Base-by-base conservation (phyloP, 2,888 invertebrate species). In the Linyphia triangularis region DNA sequence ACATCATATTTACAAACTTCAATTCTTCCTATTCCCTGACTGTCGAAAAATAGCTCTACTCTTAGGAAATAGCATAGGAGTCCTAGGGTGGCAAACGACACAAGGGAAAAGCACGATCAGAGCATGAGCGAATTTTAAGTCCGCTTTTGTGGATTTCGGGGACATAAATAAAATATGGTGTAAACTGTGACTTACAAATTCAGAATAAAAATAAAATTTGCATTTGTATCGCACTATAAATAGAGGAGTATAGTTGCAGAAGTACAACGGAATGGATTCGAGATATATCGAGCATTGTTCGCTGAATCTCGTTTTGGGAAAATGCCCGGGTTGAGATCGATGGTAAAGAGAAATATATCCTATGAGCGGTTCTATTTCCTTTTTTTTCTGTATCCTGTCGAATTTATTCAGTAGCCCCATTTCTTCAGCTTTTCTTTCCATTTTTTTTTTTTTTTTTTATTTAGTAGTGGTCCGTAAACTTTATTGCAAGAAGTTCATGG, bases 261-360 rank as follows among this genome's bases (percentile, higher is more conserved):
- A 28, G 69, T 22, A 40, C 51, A 72, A 22, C 10, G 13, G 63
- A 63, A 75, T 59, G 40, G 77, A 24, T 63, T 63, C 77, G 33
- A 63, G 63, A 63, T 63, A n/a, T 63, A 77, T 40, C 24, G 24
- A 24, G 63, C 37, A 63, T 77, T 77, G 63, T 77, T 63, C 28
- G 63, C 30, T 16, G 40, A 26, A 77, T 63, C 61, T 26, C 37
- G 77, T 37, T 51, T 63, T 63, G 59, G 77, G 61, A 77, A 63
- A 61, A 77, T 40, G 33, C 77, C 77, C 77, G 63, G 40, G 26
- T 40, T 7, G 9, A 63, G 77, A 77, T 77, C 77, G 77, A 77
- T 77, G 63, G 77, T 77, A 63, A 77, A 63, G 63, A 77, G 77
- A 77, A 77, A 77, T 77, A 77, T 77, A 63, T 77, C 63, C 61